phyloP scores from a whole-genome alignment of 1,140 invertebrate species.

The Sinella curviseta region DNA sequence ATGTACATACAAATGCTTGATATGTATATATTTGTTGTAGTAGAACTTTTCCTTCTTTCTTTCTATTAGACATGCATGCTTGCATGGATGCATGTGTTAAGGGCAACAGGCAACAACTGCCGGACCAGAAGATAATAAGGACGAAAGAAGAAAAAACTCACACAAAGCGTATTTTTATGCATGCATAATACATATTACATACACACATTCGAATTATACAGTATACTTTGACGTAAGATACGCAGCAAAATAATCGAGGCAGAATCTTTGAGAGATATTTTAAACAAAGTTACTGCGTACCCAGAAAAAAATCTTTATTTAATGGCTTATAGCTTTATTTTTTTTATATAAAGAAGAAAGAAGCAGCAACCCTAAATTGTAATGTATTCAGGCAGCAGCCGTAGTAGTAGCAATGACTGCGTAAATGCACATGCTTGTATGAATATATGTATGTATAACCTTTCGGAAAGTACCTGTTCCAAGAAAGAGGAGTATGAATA shows the following conservation, averaged over 20 bases:
- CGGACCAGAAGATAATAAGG: background rate
- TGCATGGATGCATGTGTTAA: conserved; percentile 8
- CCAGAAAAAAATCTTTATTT: background rate
- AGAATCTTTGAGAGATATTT: background rate
- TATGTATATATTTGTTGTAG: background rate
- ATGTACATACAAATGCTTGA: background rate
- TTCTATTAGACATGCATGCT: background rate
- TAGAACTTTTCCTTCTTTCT: background rate
- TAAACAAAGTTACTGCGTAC: background rate
- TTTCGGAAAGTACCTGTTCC: conserved; percentile 13
- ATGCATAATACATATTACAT: background rate
- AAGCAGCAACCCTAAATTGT: background rate
- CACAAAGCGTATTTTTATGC: background rate
- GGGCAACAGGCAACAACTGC: background rate
- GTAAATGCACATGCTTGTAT: background rate
- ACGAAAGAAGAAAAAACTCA: background rate
- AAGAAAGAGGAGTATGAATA: conserved; percentile 3
- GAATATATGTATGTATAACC: background rate
- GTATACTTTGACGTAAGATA: too few relatives aligned
- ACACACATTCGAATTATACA: background rate
- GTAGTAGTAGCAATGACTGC: background rate
- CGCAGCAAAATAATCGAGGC: background rate
- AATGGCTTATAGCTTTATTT: conserved; percentile 2
- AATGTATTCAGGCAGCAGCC: background rate
- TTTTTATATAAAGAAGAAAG: background rate